Base-by-base conservation (phyloP, 2,797 vertebrate genomes). In the Microctenopoma stevenorrisi region DNA sequence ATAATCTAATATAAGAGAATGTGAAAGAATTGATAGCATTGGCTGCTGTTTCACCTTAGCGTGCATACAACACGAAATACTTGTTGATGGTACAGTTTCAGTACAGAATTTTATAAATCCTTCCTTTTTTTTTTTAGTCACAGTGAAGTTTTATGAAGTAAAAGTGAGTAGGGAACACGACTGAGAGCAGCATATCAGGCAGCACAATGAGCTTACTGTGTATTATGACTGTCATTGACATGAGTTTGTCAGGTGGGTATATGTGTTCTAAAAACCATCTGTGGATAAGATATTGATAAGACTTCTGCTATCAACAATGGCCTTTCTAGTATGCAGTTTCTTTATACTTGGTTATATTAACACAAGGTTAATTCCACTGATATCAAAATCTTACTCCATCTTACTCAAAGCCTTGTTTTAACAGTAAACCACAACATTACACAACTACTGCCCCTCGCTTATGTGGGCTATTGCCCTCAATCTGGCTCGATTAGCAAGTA, bases 361-460 rank as follows among this genome's bases (percentile, higher is more conserved):
- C 64, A 64, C 43, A 33, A 37, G 33, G 28, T 28, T 50, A 71
- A 77, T 70, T 54, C 64, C 25, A 33, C 7, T 56, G 16, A 38
- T 18, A 62, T 56, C 10, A 15, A 3, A 1, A 22, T 18, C 18
- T 18, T 18, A 18, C 18, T 18, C n/a, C 8, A 22, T 83, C 51
- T 40, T 15, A 35, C 28, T 22, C 47, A 16, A 3, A 5, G 10
- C 33, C 40, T 67, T 86, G 77, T 87, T 86, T 84, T 64, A 28
- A 77, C 73, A 47, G 6, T 67, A 82, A 82, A 72, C 63, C 30
- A 18, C 64, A 84, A 54, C 68, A 22, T 80, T 75, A 71, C 74
- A 79, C 81, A 85, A 77, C 76, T 26, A 7, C 56, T 8, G 43
- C 16, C 57, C 38, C 54, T 18, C 40, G 74, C 67, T 62, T 51